These are phyloP conservation scores for Ectemnius continuus DNA, from an alignment of 2,888 invertebrate genomes.

Conservation along the genomic window DNA sequence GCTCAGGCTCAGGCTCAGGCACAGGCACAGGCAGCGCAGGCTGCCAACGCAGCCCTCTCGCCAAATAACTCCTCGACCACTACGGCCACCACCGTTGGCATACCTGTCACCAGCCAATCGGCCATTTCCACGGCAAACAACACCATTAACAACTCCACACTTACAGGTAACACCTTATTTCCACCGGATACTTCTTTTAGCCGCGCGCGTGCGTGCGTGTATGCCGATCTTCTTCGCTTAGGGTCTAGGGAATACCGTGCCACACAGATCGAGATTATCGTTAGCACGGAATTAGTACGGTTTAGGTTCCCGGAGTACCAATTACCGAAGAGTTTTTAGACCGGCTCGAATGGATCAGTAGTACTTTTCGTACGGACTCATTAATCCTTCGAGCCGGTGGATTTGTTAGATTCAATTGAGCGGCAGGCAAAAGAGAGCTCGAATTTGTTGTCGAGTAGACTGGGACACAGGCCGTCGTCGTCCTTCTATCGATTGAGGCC, in stretches of 20 bases:
- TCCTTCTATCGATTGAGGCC: slow-evolving; percentile 23
- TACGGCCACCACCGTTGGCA: slow-evolving; percentile 72
- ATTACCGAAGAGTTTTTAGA: too few relatives aligned
- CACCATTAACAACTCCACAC: slow-evolving; percentile 77
- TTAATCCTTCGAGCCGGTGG: too few relatives aligned
- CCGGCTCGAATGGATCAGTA: too few relatives aligned
- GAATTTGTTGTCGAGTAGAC: not conserved
- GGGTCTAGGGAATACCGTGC: not conserved
- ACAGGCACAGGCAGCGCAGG: slow-evolving; percentile 73
- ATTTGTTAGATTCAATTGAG: too few relatives aligned
- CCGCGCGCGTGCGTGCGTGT: not conserved
- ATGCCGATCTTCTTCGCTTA: not conserved
- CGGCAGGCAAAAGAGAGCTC: not conserved
- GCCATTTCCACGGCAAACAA: slow-evolving; percentile 77
- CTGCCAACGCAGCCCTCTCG: slow-evolving; percentile 74
- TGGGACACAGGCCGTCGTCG: not conserved
- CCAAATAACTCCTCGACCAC: slow-evolving; percentile 75
- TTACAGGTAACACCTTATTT: slow-evolving; percentile 76
- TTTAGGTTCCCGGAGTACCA: not conserved
- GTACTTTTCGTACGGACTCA: too few relatives aligned
- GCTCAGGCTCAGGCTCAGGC: slow-evolving; percentile 72
- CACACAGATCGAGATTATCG: not conserved
- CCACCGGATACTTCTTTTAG: slow-evolving; percentile 29
- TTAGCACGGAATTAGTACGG: not conserved
- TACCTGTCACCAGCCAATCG: slow-evolving; percentile 76